A percentile compares a stretch with the other conserved stretches of the same genome.
Conservation (phyloP, 2,113 vertebrate genomes). For the Bubo bubo region DNA sequence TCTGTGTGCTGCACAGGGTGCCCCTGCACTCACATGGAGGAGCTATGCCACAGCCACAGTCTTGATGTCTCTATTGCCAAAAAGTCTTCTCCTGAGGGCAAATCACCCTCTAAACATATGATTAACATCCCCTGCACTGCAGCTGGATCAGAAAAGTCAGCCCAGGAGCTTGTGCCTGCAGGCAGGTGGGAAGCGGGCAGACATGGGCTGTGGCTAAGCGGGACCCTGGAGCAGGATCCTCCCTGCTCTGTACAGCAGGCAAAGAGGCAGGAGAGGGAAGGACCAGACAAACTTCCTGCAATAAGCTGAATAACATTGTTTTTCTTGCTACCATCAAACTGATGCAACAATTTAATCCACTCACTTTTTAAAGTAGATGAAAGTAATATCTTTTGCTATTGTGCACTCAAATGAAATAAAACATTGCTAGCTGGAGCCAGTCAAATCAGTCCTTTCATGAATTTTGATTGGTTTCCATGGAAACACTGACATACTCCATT, state of each 20-base stretch:
- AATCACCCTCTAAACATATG: not conserved
- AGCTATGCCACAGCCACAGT: not conserved
- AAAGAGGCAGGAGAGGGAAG: not conserved
- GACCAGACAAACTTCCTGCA: not conserved
- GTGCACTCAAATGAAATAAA: constrained; percentile 34
- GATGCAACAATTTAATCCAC: constrained; percentile 12
- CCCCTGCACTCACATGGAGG: not conserved
- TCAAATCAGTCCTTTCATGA: constrained; percentile 31
- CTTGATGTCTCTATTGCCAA: not conserved
- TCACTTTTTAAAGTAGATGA: constrained; percentile 13
- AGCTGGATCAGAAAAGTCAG: not conserved
- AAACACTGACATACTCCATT: constrained; percentile 48
- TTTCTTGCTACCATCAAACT: not conserved
- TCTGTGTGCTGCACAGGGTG: not conserved
- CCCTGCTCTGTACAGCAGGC: no score
- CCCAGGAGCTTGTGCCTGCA: accelerated
- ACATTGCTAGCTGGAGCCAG: constrained; percentile 20
- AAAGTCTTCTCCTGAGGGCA: not conserved
- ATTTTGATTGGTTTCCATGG: constrained; percentile 63
- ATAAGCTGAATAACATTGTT: not conserved
- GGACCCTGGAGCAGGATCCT: not conserved
- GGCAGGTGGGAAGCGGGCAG: not conserved
- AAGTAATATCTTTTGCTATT: not conserved
- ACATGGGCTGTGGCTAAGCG: not conserved
- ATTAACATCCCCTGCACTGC: not conserved